Percentiles rank a stretch among this genome's conserved stretches.
These are phyloP conservation scores for Bryconaethiops microstoma DNA, from an alignment of 2,797 vertebrate genomes.

Conservation along the genomic window DNA sequence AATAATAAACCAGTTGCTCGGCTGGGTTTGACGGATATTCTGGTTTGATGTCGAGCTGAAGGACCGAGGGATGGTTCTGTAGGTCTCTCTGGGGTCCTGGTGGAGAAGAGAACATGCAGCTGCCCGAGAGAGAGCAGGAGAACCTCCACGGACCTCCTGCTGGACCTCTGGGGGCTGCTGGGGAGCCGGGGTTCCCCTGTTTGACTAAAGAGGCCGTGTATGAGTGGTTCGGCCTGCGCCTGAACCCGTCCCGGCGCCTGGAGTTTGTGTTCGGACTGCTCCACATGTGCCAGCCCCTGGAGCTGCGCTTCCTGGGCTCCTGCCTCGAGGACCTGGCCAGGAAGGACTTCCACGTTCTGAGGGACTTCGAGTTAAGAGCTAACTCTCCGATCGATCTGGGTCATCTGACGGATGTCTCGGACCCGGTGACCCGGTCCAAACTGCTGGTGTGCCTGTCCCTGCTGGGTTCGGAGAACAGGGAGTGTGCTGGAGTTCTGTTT, in stretches of 20 bases:
- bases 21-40: too few species aligned
- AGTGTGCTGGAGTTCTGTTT: conserved; percentile 89
- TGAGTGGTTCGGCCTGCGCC: conserved; percentile 89
- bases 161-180: too few species aligned
- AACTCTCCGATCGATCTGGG: conserved; percentile 76
- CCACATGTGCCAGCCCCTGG: conserved; percentile 92
- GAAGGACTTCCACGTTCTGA: conserved; percentile 86
- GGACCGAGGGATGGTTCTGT: too few species aligned
- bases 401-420: conserved; percentile 79
- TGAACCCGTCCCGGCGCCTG: conserved; percentile 87
- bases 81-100: too few species aligned
- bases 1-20: too few species aligned
- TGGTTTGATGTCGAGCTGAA: too few species aligned
- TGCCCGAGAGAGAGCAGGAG: too few species aligned
- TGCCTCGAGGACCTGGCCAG: conserved; percentile 87
- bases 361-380: conserved; percentile 85
- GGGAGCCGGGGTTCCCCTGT: too few species aligned
- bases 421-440: conserved; percentile 85
- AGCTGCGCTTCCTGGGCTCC: conserved; percentile 87
- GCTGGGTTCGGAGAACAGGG: conserved; percentile 90
- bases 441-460: conserved; percentile 90
- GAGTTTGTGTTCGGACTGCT: conserved; percentile 93
- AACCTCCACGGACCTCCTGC: too few species aligned
- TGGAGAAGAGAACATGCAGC: too few species aligned
- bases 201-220: conserved; percentile 84